A percentile compares a stretch with the other conserved stretches of the same genome.
phyloP scores from a whole-genome alignment of 2,113 vertebrate genomes.

The Myodes glareolus region DNA sequence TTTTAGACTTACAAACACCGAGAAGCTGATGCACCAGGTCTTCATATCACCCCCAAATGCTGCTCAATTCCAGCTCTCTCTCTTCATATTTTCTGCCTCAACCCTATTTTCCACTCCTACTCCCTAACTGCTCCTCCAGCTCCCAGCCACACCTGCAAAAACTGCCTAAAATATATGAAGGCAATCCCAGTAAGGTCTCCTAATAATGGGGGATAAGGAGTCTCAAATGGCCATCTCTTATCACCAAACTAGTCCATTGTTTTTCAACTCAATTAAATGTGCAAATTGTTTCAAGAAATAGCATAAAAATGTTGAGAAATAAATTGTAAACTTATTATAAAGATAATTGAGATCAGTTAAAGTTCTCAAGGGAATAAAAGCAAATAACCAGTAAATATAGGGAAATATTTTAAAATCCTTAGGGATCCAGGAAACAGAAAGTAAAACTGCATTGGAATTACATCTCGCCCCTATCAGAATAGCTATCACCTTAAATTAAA shows the following conservation, averaged over 20 bases:
- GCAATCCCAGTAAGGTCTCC: not conserved
- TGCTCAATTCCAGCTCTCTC: not conserved
- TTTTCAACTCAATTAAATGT: not conserved
- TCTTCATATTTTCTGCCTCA: not conserved
- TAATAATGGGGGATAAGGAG: not conserved
- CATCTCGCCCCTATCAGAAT: not conserved
- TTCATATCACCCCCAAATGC: not conserved
- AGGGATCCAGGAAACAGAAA: not conserved
- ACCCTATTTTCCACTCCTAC: not conserved
- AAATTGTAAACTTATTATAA: slow-evolving; percentile 10
- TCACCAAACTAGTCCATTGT: not conserved
- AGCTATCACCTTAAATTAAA: not conserved
- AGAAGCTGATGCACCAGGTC: not conserved
- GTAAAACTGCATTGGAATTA: not conserved
- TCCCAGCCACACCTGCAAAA: not conserved
- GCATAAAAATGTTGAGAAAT: not conserved
- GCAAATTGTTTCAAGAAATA: slow-evolving; percentile 17
- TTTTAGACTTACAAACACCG: not conserved
- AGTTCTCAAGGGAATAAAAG: not conserved
- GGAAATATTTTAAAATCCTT: not conserved
- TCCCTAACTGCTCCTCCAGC: not conserved
- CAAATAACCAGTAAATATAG: not conserved
- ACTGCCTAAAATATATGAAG: not conserved
- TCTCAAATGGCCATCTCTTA: not conserved
- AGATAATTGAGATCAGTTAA: not conserved